Evolutionary conservation across 2,113 vertebrate species (phyloP).

Genomic region (Grammomys dolichurus): DNA sequence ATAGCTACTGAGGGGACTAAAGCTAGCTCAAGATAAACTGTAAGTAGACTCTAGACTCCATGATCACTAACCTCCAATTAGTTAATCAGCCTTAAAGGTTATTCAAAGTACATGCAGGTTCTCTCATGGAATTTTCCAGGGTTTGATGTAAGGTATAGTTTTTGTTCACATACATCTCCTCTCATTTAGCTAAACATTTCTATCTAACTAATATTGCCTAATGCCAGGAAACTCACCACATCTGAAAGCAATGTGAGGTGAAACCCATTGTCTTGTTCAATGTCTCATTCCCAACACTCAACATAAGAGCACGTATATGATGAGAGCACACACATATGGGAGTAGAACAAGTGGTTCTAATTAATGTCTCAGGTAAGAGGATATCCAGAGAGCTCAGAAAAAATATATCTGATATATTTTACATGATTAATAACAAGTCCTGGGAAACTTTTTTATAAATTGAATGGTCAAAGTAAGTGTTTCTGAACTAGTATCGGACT

Average conservation of each 20-base stretch:
- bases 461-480: neutral
- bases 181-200: neutral
- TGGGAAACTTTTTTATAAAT: constrained; percentile 13
- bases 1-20: neutral
- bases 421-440: neutral
- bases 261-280: neutral
- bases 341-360: neutral
- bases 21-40: neutral
- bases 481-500: neutral
- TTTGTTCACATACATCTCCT: neutral
- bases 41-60: neutral
- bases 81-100: neutral
- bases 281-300: neutral
- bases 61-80: neutral
- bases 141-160: neutral
- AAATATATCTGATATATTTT: neutral
- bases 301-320: neutral
- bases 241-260: neutral
- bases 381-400: constrained; percentile 17
- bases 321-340: neutral
- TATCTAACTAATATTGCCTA: neutral
- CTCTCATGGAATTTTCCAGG: neutral
- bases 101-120: neutral
- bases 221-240: neutral
- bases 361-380: constrained; percentile 12